phyloP scores from a whole-genome alignment of 2,797 vertebrate genomes.

The Alosa sapidissima region DNA sequence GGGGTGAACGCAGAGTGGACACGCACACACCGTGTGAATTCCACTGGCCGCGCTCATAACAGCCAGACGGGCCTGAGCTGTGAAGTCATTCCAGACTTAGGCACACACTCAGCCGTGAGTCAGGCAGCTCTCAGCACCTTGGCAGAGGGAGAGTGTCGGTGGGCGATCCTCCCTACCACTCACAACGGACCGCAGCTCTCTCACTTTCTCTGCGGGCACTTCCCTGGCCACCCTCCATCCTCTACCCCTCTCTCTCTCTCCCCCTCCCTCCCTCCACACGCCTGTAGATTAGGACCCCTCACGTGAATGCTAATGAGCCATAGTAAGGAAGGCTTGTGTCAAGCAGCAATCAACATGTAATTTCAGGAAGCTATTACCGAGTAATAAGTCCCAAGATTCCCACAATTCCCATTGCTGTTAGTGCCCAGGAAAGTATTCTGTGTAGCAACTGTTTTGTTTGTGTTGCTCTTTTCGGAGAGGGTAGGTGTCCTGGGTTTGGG shows the following conservation, averaged over 20 bases:
- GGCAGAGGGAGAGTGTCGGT: conserved; percentile 31
- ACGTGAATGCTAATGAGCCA: neutral
- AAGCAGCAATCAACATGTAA: conserved; percentile 38
- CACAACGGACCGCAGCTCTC: conserved; percentile 30
- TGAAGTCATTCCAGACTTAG: conserved; percentile 62
- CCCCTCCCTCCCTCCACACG: neutral
- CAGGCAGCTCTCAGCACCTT: conserved; percentile 48
- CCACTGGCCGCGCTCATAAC: conserved; percentile 53
- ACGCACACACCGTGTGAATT: conserved; percentile 38
- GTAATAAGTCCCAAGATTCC: conserved; percentile 23
- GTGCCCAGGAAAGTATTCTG: conserved; percentile 45
- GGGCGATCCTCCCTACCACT: neutral
- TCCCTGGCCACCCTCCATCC: neutral
- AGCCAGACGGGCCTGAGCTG: conserved; percentile 48
- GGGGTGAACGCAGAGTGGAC: neutral
- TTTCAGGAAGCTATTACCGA: conserved; percentile 55
- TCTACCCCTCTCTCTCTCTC: neutral
- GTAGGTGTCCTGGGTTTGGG: neutral
- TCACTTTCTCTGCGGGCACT: conserved; percentile 25
- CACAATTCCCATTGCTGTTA: conserved; percentile 23
- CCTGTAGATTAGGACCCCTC: conserved; percentile 11
- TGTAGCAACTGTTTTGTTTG: conserved; percentile 35
- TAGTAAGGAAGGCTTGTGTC: conserved; percentile 28
- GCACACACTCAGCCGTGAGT: conserved; percentile 1
- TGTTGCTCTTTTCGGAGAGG: conserved; percentile 48